Percentiles rank a stretch among this genome's conserved stretches.
Conservation (phyloP, 1,140 invertebrate species). For the Epicauta chinensis region DNA sequence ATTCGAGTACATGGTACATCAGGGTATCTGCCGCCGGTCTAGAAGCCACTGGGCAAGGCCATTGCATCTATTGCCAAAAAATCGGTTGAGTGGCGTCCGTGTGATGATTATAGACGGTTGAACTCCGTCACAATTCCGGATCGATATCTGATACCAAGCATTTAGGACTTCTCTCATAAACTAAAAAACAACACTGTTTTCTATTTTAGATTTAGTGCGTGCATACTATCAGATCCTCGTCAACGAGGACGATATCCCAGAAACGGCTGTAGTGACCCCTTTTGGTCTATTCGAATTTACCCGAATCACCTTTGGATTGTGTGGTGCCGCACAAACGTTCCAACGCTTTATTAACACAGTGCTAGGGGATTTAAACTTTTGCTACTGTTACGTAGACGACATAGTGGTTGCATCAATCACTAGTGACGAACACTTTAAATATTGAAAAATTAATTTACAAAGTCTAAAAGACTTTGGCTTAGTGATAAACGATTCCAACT, state of each 20-base stretch:
- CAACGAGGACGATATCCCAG: constrained; percentile 31
- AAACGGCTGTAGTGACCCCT: constrained; percentile 40
- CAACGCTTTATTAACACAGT: constrained; percentile 20
- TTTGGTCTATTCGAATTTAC: constrained; percentile 42
- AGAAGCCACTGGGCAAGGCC: constrained; percentile 41
- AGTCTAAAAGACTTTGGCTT: constrained; percentile 26
- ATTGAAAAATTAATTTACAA: constrained; percentile 26
- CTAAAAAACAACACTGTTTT: constrained; percentile 42
- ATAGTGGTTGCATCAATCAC: too few species aligned
- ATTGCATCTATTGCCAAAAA: constrained; percentile 42
- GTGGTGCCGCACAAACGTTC: constrained; percentile 38
- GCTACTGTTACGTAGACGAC: constrained; percentile 32
- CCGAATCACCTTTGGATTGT: constrained; percentile 39
- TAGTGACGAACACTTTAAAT: constrained; percentile 32
- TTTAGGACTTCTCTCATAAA: constrained; percentile 34
- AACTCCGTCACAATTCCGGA: constrained; percentile 44
- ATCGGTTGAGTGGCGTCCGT: constrained; percentile 37
- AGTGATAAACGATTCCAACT: constrained; percentile 33
- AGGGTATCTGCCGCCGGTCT: constrained; percentile 32
- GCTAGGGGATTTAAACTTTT: constrained; percentile 14
- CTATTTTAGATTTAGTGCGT: constrained; percentile 43
- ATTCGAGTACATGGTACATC: constrained; percentile 29
- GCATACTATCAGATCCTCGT: constrained; percentile 47
- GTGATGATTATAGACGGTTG: constrained; percentile 44
- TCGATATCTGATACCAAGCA: constrained; percentile 33